Percentiles rank a stretch among this genome's conserved stretches.
These are phyloP conservation scores for Malaclemys terrapin DNA, from an alignment of 2,113 vertebrate genomes.

Conservation along the genomic window DNA sequence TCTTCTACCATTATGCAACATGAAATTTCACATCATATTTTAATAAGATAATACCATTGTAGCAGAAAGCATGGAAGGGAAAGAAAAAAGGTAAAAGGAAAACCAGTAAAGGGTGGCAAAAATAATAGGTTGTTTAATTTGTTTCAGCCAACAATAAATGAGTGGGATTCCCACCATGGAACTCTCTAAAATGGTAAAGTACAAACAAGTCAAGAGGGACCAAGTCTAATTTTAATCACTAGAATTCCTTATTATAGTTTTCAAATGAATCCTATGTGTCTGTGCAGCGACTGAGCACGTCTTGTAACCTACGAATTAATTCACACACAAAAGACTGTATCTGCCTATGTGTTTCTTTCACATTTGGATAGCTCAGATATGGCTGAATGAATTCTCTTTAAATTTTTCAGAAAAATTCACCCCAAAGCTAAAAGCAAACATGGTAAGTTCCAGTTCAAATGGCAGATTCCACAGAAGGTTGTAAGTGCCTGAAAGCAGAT, in stretches of 20 bases:
- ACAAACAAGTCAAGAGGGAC: not conserved
- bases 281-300: not conserved
- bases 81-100: not conserved
- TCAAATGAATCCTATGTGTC: not conserved
- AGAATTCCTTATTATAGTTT: constrained; percentile 17
- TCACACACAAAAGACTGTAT: not conserved
- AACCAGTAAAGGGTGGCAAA: constrained; percentile 15
- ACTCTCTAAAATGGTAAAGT: accelerated
- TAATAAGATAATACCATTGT: not conserved
- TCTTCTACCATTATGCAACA: not conserved
- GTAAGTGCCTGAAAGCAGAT: not conserved
- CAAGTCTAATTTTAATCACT: not conserved
- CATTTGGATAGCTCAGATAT: not conserved
- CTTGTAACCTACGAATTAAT: not conserved
- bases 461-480: constrained; percentile 5
- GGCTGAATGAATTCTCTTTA: not conserved
- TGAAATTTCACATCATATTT: not conserved
- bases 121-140: not conserved
- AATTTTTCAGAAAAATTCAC: not conserved
- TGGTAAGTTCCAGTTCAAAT: constrained; percentile 1
- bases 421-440: not conserved
- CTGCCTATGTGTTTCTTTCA: not conserved
- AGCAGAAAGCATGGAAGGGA: not conserved
- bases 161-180: not conserved
- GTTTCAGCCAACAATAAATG: accelerated